Evolutionary conservation across 2,888 invertebrate species (phyloP).

Genomic region (Taphrorychus bicolor): DNA sequence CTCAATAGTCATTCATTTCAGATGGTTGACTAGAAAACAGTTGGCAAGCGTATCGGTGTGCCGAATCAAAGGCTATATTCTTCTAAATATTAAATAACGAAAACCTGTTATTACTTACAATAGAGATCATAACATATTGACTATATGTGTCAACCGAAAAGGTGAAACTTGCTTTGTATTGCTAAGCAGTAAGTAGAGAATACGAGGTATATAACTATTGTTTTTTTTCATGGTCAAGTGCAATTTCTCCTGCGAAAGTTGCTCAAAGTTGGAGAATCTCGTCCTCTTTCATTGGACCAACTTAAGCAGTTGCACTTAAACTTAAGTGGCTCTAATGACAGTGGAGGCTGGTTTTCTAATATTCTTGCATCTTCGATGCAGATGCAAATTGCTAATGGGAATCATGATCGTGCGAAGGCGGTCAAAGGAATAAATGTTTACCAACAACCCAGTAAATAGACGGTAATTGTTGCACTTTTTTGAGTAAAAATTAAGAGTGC

Average conservation of each 20-base stretch:
- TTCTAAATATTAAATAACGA: constrained; percentile 26
- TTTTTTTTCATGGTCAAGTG: background rate
- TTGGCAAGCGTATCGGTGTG: constrained; percentile 33
- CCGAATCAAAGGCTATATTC: constrained; percentile 25
- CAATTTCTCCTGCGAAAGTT: constrained; percentile 1
- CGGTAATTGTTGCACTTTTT: no score
- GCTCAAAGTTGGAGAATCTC: background rate
- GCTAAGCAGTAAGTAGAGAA: background rate
- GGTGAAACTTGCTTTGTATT: constrained; percentile 17
- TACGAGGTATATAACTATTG: background rate
- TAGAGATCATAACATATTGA: constrained; percentile 10
- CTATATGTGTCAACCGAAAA: constrained; percentile 21
- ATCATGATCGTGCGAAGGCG: background rate
- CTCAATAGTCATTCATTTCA: constrained; percentile 1
- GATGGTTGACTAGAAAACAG: constrained; percentile 21
- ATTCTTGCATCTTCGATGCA: background rate
- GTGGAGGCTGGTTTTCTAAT: background rate
- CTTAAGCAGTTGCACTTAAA: background rate
- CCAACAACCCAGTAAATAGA: no score
- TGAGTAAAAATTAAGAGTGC: no score
- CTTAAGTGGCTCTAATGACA: background rate
- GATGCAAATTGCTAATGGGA: background rate
- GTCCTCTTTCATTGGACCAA: background rate
- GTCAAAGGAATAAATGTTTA: background rate
- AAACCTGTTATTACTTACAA: constrained; percentile 1